Conservation (phyloP, 2,888 invertebrate species). For the Hydropsyche betteni region DNA sequence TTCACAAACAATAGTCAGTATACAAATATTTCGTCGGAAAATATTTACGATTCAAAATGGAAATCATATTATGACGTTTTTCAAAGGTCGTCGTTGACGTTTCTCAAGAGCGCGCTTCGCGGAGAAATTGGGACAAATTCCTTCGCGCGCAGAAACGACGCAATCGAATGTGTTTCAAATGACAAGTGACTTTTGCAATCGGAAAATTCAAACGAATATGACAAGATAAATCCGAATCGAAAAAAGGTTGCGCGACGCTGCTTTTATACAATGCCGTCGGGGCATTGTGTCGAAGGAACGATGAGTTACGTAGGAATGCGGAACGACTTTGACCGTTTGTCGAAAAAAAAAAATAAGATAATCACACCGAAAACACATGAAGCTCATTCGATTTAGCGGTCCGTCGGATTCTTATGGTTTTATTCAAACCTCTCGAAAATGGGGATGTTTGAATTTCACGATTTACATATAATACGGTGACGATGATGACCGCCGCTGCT, state of each 20-base stretch:
- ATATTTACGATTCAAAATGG: too few relatives aligned
- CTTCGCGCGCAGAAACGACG: conserved; percentile 20
- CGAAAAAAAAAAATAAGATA: conserved; percentile 35
- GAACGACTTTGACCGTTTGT: conserved; percentile 41
- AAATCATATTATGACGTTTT: background rate
- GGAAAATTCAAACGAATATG: background rate
- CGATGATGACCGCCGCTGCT: background rate
- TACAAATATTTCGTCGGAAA: too few relatives aligned
- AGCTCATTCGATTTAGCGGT: conserved; percentile 10
- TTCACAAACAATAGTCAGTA: too few relatives aligned
- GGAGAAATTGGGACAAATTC: conserved; percentile 31
- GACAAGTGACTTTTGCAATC: background rate
- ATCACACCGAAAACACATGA: conserved; percentile 29
- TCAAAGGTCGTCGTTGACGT: conserved; percentile 20
- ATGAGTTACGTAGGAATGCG: conserved; percentile 39
- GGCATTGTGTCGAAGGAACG: conserved; percentile 37
- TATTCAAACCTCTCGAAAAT: too few relatives aligned
- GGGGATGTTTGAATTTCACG: too few relatives aligned
- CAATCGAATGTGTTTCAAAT: conserved; percentile 11
- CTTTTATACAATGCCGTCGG: conserved; percentile 21
- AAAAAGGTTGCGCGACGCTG: conserved; percentile 35
- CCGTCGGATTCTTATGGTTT: background rate
- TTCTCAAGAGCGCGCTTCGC: conserved; percentile 13
- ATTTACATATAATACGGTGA: conserved; percentile 8
- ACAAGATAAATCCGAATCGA: background rate